A percentile compares a stretch with the other conserved stretches of the same genome.
phyloP scores from a whole-genome alignment of 2,113 vertebrate species.

The Nanorana parkeri region DNA sequence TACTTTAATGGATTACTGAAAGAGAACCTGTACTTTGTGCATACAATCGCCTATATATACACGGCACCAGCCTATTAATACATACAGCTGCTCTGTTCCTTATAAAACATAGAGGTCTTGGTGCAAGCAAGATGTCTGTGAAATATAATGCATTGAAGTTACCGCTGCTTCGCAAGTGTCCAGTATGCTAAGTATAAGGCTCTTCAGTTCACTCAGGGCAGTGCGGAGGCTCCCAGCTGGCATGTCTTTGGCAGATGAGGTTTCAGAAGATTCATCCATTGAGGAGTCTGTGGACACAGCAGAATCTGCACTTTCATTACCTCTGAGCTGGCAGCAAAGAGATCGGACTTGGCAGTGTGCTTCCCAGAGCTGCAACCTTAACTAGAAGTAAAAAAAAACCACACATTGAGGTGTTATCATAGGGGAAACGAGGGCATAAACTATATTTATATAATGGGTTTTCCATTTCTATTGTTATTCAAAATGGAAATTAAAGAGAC shows the following conservation, averaged over 20 bases:
- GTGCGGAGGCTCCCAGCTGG: conserved; percentile 90
- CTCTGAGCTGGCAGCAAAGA: conserved; percentile 94
- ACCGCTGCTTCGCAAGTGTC: conserved; percentile 94
- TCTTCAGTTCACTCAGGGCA: conserved; percentile 89
- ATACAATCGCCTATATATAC: too few relatives aligned
- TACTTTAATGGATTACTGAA: too few relatives aligned
- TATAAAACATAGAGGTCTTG: neutral
- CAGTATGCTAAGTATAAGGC: conserved; percentile 91
- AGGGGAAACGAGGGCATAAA: too few relatives aligned
- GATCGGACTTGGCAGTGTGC: conserved; percentile 94
- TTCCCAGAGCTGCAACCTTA: conserved; percentile 96
- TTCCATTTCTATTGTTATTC: too few relatives aligned
- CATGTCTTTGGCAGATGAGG: conserved; percentile 93
- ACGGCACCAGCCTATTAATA: too few relatives aligned
- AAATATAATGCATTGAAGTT: conserved; percentile 55
- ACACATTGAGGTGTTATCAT: neutral
- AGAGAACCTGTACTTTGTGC: too few relatives aligned
- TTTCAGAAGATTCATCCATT: conserved; percentile 98
- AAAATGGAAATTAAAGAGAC: too few relatives aligned
- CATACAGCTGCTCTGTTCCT: too few relatives aligned
- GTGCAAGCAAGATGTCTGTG: neutral
- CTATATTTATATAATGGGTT: too few relatives aligned
- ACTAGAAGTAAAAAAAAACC: conserved; percentile 68
- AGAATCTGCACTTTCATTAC: conserved; percentile 93
- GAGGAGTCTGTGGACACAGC: conserved; percentile 96